phyloP scores from a whole-genome alignment of 2,113 vertebrate genomes.

The Actenoides lindsayi region DNA sequence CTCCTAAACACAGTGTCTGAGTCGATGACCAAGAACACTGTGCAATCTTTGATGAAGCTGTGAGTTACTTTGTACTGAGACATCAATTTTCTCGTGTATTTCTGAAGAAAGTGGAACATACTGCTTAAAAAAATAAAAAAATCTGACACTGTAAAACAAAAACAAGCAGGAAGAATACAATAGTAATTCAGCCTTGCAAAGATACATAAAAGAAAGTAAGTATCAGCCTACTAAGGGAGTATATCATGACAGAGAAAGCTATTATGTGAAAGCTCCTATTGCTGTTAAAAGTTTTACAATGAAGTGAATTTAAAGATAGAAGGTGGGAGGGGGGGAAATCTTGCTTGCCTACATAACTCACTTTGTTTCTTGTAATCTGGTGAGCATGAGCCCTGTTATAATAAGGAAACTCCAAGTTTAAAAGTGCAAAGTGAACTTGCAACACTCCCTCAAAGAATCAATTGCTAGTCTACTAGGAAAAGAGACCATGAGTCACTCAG shows the following conservation, averaged over 20 bases:
- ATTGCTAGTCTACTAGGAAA: neutral
- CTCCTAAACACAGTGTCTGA: neutral
- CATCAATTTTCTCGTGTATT: neutral
- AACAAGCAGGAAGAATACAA: neutral
- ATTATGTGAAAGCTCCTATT: neutral
- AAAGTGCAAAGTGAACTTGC: neutral
- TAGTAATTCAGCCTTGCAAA: neutral
- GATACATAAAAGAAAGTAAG: neutral
- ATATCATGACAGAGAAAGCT: neutral
- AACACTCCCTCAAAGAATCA: neutral
- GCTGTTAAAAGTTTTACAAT: neutral
- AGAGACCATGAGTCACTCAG: neutral
- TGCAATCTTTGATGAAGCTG: neutral
- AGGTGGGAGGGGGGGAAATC: neutral
- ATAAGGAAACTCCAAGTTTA: neutral
- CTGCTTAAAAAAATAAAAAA: neutral
- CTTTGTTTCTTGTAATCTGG: neutral
- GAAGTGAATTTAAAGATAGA: neutral
- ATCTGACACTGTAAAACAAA: neutral
- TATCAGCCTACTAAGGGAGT: neutral
- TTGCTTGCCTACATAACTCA: fast-evolving
- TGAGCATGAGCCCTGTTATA: neutral
- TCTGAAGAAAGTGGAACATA: neutral
- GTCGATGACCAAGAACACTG: neutral
- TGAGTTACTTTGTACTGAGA: neutral